Evolutionary conservation across 2,888 invertebrate genomes (phyloP).

Genomic region (Pomacea canaliculata): DNA sequence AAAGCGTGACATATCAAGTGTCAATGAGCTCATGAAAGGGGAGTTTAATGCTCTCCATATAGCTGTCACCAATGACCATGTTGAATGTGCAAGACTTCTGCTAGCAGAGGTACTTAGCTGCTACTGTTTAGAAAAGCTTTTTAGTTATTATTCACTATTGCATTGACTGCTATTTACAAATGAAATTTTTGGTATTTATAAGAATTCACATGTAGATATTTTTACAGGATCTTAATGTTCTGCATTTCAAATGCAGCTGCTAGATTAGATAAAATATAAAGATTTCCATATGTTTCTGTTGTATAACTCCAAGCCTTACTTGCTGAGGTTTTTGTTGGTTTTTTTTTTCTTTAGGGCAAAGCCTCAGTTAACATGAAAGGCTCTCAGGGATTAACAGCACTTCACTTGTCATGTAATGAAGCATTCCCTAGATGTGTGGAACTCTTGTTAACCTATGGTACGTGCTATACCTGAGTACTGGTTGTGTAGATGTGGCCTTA

Average conservation of each 20-base stretch:
- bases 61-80: slow-evolving; percentile 21
- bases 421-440: slow-evolving; percentile 21
- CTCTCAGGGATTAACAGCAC: slow-evolving; percentile 10
- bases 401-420: slow-evolving; percentile 19
- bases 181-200: no score
- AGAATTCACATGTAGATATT: no score
- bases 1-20: background rate
- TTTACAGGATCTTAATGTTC: no score
- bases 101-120: slow-evolving; percentile 7
- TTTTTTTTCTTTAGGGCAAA: slow-evolving; percentile 1
- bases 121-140: no score
- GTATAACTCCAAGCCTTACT: no score
- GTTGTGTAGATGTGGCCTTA: background rate
- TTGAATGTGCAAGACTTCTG: slow-evolving; percentile 18
- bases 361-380: slow-evolving; percentile 12
- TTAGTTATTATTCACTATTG: no score
- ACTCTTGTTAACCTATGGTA: slow-evolving; percentile 11
- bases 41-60: slow-evolving; percentile 19
- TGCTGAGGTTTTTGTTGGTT: no score
- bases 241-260: no score
- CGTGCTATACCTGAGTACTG: background rate
- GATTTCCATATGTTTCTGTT: no score
- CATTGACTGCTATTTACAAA: no score
- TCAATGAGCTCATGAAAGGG: slow-evolving; percentile 10
- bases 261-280: no score